phyloP scores from a whole-genome alignment of 2,113 vertebrate genomes.

The Cinclus mexicanus region DNA sequence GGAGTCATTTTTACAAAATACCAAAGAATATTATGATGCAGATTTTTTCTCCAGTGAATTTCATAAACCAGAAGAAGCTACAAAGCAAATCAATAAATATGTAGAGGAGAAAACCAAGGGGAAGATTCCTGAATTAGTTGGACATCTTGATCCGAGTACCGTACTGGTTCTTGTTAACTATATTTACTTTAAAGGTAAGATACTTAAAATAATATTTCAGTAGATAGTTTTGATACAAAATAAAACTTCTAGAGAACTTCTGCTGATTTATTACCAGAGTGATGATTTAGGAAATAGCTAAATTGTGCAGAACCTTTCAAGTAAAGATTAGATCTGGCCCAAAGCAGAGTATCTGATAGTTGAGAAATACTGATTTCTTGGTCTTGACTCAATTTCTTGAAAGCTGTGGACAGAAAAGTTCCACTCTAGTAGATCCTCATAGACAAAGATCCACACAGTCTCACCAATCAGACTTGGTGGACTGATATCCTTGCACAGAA shows the following conservation, averaged over 20 bases:
- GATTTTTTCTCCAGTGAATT: conserved; percentile 75
- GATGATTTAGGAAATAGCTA: neutral
- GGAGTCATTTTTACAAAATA: conserved; percentile 71
- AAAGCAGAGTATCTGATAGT: neutral
- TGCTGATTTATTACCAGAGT: neutral
- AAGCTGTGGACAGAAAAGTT: neutral
- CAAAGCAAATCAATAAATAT: conserved; percentile 75
- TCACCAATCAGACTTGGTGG: neutral
- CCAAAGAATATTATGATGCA: conserved; percentile 68
- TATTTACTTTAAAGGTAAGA: conserved; percentile 83
- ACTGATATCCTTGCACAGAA: neutral
- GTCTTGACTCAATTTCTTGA: neutral
- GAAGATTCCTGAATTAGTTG: conserved; percentile 78
- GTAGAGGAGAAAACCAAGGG: conserved; percentile 79
- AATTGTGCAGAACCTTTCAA: neutral
- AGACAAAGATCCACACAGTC: neutral
- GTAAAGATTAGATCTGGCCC: neutral
- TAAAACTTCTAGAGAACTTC: neutral
- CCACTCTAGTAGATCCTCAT: neutral
- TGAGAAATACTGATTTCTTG: neutral
- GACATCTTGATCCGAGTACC: conserved; percentile 67
- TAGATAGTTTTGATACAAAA: neutral
- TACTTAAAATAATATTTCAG: neutral
- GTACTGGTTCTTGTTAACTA: conserved; percentile 84
- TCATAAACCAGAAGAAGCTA: conserved; percentile 51